phyloP scores from a whole-genome alignment of 1,140 invertebrate species.

The Sminthurides bifidus region DNA sequence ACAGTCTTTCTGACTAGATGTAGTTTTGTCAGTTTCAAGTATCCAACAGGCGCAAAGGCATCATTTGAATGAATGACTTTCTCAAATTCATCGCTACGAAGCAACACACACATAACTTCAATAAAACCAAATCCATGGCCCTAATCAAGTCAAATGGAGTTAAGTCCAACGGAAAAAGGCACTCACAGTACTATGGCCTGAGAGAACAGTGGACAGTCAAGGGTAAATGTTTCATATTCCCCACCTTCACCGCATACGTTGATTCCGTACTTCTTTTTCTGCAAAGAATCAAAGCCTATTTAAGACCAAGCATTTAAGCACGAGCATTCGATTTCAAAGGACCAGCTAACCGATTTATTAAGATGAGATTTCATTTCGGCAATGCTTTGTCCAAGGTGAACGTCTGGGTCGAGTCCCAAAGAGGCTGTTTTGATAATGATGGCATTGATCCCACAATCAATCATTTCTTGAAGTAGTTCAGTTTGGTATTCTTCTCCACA shows the following conservation, averaged over 20 bases:
- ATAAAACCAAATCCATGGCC: slow-evolving; percentile 2
- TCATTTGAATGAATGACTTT: slow-evolving; percentile 77
- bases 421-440: slow-evolving; percentile 92
- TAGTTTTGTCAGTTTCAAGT: slow-evolving; percentile 73
- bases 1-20: slow-evolving; percentile 56
- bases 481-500: slow-evolving; percentile 90
- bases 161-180: slow-evolving; percentile 23
- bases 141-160: slow-evolving; percentile 25
- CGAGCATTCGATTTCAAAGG: neutral
- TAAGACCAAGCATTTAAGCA: too few relatives aligned
- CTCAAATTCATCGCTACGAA: slow-evolving; percentile 71
- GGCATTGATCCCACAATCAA: slow-evolving; percentile 78
- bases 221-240: slow-evolving; percentile 95
- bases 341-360: slow-evolving; percentile 55
- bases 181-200: slow-evolving; percentile 83
- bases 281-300: too few relatives aligned
- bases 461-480: slow-evolving; percentile 94
- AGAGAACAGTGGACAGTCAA: slow-evolving; percentile 91
- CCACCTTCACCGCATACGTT: slow-evolving; percentile 98
- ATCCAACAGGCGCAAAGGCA: slow-evolving; percentile 83
- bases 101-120: slow-evolving; percentile 2
- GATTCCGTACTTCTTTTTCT: slow-evolving; percentile 84
- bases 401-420: slow-evolving; percentile 68
- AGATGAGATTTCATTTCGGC: slow-evolving; percentile 73
- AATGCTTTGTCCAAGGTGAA: slow-evolving; percentile 79